Conservation (phyloP, 1,140 invertebrate genomes). For the Phocides pigmalion region DNA sequence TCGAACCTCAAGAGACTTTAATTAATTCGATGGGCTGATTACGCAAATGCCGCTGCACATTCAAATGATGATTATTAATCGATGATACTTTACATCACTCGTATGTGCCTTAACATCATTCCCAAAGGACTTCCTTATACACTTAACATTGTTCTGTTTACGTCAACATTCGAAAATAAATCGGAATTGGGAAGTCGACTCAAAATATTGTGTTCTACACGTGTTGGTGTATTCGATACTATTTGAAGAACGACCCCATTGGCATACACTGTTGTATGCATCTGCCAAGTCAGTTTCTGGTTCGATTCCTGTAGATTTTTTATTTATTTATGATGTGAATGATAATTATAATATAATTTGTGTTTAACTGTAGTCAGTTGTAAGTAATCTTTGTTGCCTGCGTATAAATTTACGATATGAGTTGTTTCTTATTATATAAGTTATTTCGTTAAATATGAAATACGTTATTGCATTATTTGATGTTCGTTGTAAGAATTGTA, state of each 20-base stretch:
- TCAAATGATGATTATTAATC: not conserved
- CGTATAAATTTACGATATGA: no score
- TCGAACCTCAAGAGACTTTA: not conserved
- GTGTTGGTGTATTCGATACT: slow-evolving; percentile 32
- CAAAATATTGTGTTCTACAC: slow-evolving; percentile 14
- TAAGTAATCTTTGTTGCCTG: no score
- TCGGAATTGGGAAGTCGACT: slow-evolving; percentile 12
- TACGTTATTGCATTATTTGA: no score
- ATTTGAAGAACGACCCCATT: slow-evolving; percentile 38
- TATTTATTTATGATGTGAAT: no score
- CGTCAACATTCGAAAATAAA: slow-evolving; percentile 18
- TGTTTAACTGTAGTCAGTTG: no score
- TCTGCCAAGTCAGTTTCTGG: slow-evolving; percentile 37
- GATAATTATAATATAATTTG: no score
- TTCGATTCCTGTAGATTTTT: slow-evolving; percentile 31
- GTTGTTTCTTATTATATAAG: no score
- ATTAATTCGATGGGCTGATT: slow-evolving; percentile 5
- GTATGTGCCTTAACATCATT: not conserved
- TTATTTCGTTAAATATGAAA: no score
- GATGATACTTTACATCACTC: not conserved
- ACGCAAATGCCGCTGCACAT: not conserved
- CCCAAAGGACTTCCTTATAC: slow-evolving; percentile 13
- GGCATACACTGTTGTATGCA: slow-evolving; percentile 29
- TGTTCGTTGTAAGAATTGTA: no score
- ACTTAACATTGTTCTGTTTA: not conserved